Base-by-base conservation (phyloP, 2,888 invertebrate species). In the Aradus depressus region DNA sequence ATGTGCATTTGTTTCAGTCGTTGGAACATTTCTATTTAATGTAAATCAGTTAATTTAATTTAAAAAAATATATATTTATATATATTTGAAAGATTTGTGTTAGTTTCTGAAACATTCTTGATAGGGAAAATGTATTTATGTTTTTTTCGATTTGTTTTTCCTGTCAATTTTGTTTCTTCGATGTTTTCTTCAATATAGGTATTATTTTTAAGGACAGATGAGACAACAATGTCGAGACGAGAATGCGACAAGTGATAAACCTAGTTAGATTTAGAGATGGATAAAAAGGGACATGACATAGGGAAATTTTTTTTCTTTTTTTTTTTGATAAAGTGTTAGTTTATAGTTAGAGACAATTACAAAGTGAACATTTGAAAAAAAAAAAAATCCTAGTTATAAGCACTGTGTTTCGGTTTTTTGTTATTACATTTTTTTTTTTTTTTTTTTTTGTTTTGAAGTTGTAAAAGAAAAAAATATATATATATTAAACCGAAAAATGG, bases 261-360 rank as follows among this genome's bases (percentile, higher is more conserved):
- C 25, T 45, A 47, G 47, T 34, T 47, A 26, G 16, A 42, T 26
- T 38, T n/a, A 5, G 35, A 34, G n/a, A 34, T 6, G 14, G 35
- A 35, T n/a, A 10, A 16, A 38, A 22, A 47, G 38, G 38, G 47
- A 47, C 37, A 47, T 37, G 47, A 47, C 47, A 47, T 47, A n/a
- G n/a, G n/a, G 47, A 47, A 35, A 47, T 47, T 47, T 26, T 26
- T 26, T 38, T 47, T 8, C 37, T 47, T 37, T 26, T 38, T 25
- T 23, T 47, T 8, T 47, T 12, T 26, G 35, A 25, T 47, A 47
- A 38, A 38, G 21, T 37, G 38, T 47, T 47, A 47, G 47, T n/a
- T n/a, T n/a, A n/a, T n/a, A n/a, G n/a, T n/a, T n/a, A n/a, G n/a
- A n/a, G n/a, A n/a, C n/a, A n/a, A n/a, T n/a, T n/a, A n/a, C n/a